Percentiles rank a stretch among this genome's conserved stretches.
Evolutionary conservation across 2,888 invertebrate genomes (phyloP).

Genomic region (Drosophila atripex): DNA sequence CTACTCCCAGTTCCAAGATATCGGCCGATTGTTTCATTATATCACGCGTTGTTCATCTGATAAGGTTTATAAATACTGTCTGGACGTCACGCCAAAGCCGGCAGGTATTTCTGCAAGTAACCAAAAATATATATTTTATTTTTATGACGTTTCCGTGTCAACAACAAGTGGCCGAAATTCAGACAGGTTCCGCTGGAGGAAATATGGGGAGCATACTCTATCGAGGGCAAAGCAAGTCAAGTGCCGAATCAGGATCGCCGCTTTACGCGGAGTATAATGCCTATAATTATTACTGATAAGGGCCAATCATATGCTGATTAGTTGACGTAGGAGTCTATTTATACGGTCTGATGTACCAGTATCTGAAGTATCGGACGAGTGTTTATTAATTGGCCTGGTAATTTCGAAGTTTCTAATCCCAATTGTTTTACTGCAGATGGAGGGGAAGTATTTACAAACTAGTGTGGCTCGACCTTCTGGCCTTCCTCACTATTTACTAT

Average conservation of each 20-base stretch:
- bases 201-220: constrained; percentile 20
- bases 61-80: constrained; percentile 38
- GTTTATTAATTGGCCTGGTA: background rate
- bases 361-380: background rate
- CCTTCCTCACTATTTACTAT: constrained; percentile 92
- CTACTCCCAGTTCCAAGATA: constrained; percentile 13
- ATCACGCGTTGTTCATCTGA: constrained; percentile 35
- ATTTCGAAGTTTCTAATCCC: background rate
- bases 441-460: constrained; percentile 97
- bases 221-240: constrained; percentile 18
- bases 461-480: constrained; percentile 94
- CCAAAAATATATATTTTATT: constrained; percentile 17
- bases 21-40: constrained; percentile 28
- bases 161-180: constrained; percentile 40
- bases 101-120: constrained; percentile 12
- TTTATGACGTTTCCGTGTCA: constrained; percentile 61
- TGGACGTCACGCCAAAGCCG: constrained; percentile 6
- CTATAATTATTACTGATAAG: constrained; percentile 27
- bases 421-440: constrained; percentile 88
- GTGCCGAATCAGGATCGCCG: constrained; percentile 32
- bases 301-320: constrained; percentile 31
- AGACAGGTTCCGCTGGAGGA: constrained; percentile 19
- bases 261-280: background rate
- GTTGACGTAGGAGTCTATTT: constrained; percentile 41
- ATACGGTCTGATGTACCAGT: constrained; percentile 31